Evolutionary conservation across 2,888 invertebrate genomes (phyloP).

Genomic region (Dasypolia templi): DNA sequence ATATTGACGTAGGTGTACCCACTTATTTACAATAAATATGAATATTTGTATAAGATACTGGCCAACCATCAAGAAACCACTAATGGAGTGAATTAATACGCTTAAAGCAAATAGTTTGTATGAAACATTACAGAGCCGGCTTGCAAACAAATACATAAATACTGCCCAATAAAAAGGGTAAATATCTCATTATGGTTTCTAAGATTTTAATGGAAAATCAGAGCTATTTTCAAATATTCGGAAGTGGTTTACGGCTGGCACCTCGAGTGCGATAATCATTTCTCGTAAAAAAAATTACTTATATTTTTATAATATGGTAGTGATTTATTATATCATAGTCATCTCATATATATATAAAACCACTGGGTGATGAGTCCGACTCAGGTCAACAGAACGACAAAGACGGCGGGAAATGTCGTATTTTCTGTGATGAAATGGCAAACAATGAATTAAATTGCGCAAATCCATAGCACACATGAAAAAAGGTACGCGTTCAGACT

Average conservation of each 20-base stretch:
- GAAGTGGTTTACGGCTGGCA: slow-evolving; percentile 37
- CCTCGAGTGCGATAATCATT: slow-evolving; percentile 22
- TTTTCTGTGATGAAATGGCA: neutral
- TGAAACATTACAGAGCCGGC: slow-evolving; percentile 21
- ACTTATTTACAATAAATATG: slow-evolving; percentile 30
- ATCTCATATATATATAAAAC: neutral
- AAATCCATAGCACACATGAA: neutral
- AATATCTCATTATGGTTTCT: slow-evolving; percentile 22
- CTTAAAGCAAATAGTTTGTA: slow-evolving; percentile 19
- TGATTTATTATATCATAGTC: slow-evolving; percentile 29
- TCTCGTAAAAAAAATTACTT: slow-evolving; percentile 31
- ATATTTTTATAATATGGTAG: slow-evolving; percentile 57
- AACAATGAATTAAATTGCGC: slow-evolving; percentile 1
- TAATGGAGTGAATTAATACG: slow-evolving; percentile 19
- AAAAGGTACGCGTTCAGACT: neutral
- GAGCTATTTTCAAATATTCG: slow-evolving; percentile 9
- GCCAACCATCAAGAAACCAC: slow-evolving; percentile 34
- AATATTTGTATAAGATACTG: slow-evolving; percentile 22
- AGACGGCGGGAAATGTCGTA: too few relatives aligned
- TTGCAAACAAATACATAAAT: slow-evolving; percentile 14
- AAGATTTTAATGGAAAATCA: slow-evolving; percentile 20
- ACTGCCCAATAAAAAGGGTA: slow-evolving; percentile 21
- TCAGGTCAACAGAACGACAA: neutral
- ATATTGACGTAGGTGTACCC: slow-evolving; percentile 12
- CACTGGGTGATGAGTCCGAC: too few relatives aligned